Percentiles rank a stretch among this genome's conserved stretches.
phyloP scores from a whole-genome alignment of 1,140 invertebrate species.

The Eurosta solidaginis region DNA sequence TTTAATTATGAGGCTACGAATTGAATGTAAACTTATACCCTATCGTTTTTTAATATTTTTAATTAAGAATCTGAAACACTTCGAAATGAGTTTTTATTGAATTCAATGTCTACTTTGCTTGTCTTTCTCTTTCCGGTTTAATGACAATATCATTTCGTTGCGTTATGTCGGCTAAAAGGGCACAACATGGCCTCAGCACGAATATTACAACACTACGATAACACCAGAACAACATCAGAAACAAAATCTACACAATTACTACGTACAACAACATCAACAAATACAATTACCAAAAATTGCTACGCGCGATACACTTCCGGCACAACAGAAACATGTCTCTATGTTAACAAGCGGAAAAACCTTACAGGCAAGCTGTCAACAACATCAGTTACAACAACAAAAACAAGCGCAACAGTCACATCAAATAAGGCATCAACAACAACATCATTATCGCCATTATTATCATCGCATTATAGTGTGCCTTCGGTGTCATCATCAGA shows the following conservation, averaged over 20 bases:
- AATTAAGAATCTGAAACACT: no score
- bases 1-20: no score
- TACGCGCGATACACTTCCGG: conserved; percentile 4
- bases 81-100: no score
- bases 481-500: not conserved
- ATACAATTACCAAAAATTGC: not conserved
- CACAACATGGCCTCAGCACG: conserved; percentile 60
- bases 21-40: no score
- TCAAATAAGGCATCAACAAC: not conserved
- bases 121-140: not conserved
- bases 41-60: no score
- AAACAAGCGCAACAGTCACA: conserved; percentile 37
- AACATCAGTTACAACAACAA: not conserved
- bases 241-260: conserved; percentile 47
- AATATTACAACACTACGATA: conserved; percentile 59
- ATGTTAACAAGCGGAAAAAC: conserved; percentile 3
- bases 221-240: conserved; percentile 47
- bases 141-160: not conserved
- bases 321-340: not conserved
- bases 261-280: not conserved
- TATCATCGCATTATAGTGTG: not conserved
- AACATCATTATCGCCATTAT: not conserved
- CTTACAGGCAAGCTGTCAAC: not conserved
- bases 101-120: not conserved
- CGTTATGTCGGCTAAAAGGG: conserved; percentile 42